These are phyloP conservation scores for Eustalomyia histrio DNA, from an alignment of 2,888 invertebrate species.

Conservation along the genomic window DNA sequence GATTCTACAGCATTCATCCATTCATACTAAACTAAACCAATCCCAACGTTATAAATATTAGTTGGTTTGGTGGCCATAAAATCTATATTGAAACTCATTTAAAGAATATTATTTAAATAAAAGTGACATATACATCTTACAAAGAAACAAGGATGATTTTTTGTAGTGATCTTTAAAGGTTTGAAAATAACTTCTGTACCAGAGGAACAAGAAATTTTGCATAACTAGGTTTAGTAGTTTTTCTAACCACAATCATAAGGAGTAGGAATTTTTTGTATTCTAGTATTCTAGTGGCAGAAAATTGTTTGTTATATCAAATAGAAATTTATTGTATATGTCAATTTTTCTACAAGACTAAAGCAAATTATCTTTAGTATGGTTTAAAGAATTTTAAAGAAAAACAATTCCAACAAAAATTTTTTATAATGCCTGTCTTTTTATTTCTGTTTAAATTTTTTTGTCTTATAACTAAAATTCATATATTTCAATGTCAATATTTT, in stretches of 20 bases:
- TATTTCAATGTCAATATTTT: constrained; percentile 47
- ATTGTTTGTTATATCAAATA: not conserved
- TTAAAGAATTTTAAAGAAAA: not conserved
- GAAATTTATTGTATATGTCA: not conserved
- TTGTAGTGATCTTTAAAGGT: not conserved
- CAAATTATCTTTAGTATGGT: not conserved
- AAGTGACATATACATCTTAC: constrained; percentile 36
- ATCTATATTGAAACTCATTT: constrained; percentile 48
- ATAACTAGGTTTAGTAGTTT: not conserved
- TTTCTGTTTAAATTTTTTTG: not conserved
- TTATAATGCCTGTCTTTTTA: not conserved
- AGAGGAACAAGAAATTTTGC: not conserved
- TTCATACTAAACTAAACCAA: too few species aligned
- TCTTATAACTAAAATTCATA: constrained; percentile 11
- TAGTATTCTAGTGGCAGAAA: not conserved
- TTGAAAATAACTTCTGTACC: not conserved
- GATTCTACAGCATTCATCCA: not conserved
- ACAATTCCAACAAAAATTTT: constrained; percentile 19
- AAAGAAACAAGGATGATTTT: not conserved
- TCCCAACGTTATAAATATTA: not conserved
- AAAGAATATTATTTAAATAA: constrained; percentile 53
- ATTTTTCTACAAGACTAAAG: not conserved
- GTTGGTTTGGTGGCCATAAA: too few species aligned
- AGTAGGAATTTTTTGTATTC: not conserved
- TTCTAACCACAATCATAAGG: not conserved